Conservation (phyloP, 2,113 vertebrate genomes). For the Paramormyrops kingsleyae region DNA sequence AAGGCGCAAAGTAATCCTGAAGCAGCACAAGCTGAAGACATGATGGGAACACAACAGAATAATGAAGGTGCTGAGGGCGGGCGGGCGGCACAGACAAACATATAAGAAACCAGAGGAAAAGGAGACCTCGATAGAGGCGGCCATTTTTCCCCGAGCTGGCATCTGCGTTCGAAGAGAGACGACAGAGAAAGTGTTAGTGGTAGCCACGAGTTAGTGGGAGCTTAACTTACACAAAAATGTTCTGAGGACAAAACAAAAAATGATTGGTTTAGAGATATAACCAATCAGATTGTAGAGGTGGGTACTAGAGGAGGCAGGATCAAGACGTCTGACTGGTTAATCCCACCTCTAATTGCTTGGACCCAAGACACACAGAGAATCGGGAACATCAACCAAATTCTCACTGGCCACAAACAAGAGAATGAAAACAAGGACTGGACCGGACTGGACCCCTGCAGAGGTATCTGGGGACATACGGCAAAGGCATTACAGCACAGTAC, state of each 20-base stretch:
- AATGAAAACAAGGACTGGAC: neutral
- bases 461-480: too few relatives aligned
- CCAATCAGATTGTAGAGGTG: too few relatives aligned
- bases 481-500: slow-evolving; percentile 50
- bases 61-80: slow-evolving; percentile 13
- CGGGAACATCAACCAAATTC: neutral
- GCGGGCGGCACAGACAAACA: slow-evolving; percentile 25
- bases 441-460: neutral
- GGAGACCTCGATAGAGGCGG: slow-evolving; percentile 89
- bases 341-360: too few relatives aligned
- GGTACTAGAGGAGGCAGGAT: too few relatives aligned
- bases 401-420: neutral
- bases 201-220: neutral
- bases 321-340: too few relatives aligned
- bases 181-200: slow-evolving; percentile 57
- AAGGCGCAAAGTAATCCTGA: neutral
- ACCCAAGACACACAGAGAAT: neutral
- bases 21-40: neutral
- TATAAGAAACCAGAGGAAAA: slow-evolving; percentile 52
- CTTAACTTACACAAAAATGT: too few relatives aligned
- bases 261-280: too few relatives aligned
- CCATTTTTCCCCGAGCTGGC: slow-evolving; percentile 87
- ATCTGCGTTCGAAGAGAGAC: slow-evolving; percentile 88
- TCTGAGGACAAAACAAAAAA: too few relatives aligned
- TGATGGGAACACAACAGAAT: slow-evolving; percentile 12